Percentiles rank a stretch among this genome's conserved stretches.
phyloP scores from a whole-genome alignment of 2,888 invertebrate genomes.

The Idaea dimidiata region DNA sequence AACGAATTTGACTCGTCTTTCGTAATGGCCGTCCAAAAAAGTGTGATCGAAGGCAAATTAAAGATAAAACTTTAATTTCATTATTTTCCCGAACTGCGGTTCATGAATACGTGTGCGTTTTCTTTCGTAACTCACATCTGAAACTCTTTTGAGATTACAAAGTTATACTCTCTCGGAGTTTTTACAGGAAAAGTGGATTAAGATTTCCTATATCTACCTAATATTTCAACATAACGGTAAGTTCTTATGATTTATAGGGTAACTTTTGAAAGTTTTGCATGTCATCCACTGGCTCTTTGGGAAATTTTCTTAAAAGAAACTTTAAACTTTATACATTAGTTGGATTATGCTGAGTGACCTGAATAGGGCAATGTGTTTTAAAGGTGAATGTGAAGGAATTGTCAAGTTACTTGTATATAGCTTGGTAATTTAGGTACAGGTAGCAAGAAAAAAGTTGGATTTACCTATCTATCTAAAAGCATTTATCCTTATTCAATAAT shows the following conservation, averaged over 20 bases:
- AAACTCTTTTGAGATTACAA: slow-evolving; percentile 65
- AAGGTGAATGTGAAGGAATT: neutral
- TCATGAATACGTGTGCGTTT: neutral
- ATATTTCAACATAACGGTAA: slow-evolving; percentile 69
- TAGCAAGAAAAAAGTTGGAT: too few relatives aligned
- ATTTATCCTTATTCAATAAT: too few relatives aligned
- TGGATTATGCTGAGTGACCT: slow-evolving; percentile 47
- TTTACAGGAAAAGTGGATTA: slow-evolving; percentile 75
- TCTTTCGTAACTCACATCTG: slow-evolving; percentile 40
- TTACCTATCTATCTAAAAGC: too few relatives aligned
- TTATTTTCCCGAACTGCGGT: neutral
- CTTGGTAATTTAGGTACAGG: too few relatives aligned
- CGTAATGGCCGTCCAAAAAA: too few relatives aligned
- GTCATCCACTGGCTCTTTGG: slow-evolving; percentile 70
- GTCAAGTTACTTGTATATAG: neutral
- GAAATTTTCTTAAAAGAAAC: slow-evolving; percentile 58
- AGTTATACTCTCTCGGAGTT: slow-evolving; percentile 56
- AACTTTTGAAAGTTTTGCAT: slow-evolving; percentile 72
- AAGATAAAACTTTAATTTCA: slow-evolving; percentile 1
- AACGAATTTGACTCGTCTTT: too few relatives aligned
- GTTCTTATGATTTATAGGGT: slow-evolving; percentile 74
- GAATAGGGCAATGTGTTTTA: slow-evolving; percentile 29
- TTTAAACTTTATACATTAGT: slow-evolving; percentile 73
- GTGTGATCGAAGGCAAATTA: neutral
- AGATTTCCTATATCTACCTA: slow-evolving; percentile 68